Conservation (phyloP, 2,797 vertebrate species). For the Eulemur mongoz region DNA sequence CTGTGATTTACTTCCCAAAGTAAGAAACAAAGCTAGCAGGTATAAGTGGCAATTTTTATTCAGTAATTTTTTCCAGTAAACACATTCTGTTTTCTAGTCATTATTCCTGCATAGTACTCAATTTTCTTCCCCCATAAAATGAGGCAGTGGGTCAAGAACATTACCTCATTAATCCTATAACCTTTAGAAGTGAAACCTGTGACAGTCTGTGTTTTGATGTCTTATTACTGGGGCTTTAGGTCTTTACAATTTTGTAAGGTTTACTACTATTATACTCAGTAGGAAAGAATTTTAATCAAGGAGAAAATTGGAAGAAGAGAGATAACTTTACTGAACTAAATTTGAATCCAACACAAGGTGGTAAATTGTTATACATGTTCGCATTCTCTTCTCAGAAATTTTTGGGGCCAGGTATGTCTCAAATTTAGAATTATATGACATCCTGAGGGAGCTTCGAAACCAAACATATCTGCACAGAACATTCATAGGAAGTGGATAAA, state of each 20-base stretch:
- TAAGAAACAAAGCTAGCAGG: not conserved
- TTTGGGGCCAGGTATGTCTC: not conserved
- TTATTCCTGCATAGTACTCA: not conserved
- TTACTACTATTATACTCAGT: not conserved
- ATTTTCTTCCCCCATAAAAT: not conserved
- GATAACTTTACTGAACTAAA: not conserved
- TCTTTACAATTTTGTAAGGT: not conserved
- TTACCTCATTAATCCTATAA: not conserved
- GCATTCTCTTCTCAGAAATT: not conserved
- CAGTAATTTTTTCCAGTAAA: not conserved
- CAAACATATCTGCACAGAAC: not conserved
- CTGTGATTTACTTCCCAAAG: not conserved
- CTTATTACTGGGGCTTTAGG: not conserved
- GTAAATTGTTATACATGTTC: not conserved
- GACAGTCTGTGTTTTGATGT: not conserved
- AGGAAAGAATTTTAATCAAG: not conserved
- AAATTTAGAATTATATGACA: not conserved
- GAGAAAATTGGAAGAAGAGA: not conserved
- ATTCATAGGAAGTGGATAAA: not conserved
- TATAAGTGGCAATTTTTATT: not conserved
- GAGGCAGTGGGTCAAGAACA: not conserved
- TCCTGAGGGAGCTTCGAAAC: not conserved
- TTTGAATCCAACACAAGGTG: not conserved
- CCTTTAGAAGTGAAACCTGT: not conserved
- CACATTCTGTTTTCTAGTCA: not conserved